Evolutionary conservation across 1,140 invertebrate genomes (phyloP).

Genomic region (Stegodyphus dumicola): DNA sequence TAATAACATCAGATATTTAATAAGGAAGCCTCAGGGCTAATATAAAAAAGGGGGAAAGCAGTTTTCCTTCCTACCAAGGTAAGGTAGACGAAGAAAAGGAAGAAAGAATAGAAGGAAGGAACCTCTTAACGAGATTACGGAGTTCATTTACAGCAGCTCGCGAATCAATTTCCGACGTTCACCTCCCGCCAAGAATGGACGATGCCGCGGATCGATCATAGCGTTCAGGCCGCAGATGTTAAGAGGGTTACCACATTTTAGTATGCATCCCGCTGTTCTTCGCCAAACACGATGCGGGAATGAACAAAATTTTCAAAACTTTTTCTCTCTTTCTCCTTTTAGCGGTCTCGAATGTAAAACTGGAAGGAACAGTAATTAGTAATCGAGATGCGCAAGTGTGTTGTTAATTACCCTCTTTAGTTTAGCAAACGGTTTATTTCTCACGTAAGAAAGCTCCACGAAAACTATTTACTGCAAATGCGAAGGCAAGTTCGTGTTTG

Average conservation of each 20-base stretch:
- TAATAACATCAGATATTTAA: conserved; percentile 16
- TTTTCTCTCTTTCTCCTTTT: background rate
- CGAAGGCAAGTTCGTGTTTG: too few relatives aligned
- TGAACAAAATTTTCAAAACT: background rate
- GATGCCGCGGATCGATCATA: conserved; percentile 46
- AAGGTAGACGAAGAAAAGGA: background rate
- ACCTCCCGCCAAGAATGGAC: conserved; percentile 52
- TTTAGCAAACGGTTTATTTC: too few relatives aligned
- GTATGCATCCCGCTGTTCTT: background rate
- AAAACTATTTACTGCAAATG: too few relatives aligned
- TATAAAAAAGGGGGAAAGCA: conserved; percentile 5
- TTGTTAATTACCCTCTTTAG: too few relatives aligned
- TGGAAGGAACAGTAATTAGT: too few relatives aligned
- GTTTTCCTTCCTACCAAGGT: conserved; percentile 17
- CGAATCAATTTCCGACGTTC: conserved; percentile 58
- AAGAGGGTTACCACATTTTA: background rate
- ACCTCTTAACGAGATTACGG: conserved; percentile 59
- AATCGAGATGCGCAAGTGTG: too few relatives aligned
- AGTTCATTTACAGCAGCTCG: conserved; percentile 60
- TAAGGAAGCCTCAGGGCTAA: background rate
- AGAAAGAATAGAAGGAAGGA: conserved; percentile 50
- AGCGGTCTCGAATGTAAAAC: too few relatives aligned
- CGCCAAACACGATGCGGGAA: background rate
- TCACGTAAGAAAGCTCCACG: too few relatives aligned
- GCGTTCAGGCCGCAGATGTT: conserved; percentile 21